Base-by-base conservation (phyloP, 2,888 invertebrate genomes). In the Mystacides longicornis region DNA sequence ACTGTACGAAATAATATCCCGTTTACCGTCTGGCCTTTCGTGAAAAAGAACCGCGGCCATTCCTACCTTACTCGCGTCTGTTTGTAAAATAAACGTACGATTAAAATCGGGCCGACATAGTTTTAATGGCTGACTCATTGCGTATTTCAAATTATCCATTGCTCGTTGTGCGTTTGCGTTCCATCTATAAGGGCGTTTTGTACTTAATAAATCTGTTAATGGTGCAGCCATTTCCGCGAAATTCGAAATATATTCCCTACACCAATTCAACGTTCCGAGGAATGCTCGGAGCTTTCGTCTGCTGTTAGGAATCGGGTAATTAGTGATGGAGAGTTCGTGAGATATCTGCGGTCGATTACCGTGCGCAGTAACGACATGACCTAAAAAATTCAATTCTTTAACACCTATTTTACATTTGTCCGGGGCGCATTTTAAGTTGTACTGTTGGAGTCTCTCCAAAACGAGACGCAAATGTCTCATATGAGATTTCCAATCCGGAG, bases 1-100 rank as follows among this genome's bases (percentile, higher is more conserved):
- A 2, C 9, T n/a, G 33, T 50, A 50, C 9, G 33, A 50, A 4
- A 50, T 50, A 3, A 50, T n/a, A 4, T 27, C 33, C 1, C 33
- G 31, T 18, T 7, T 11, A 2, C 50, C 50, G 20, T 33, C 50
- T 11, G 4, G 11, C 1, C 16, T 14, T 11, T 1, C 9, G 11
- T 50, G 50, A 33, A 14, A 50, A 4, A 50, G 19, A 2, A 50
- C 50, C 2, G 50, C 50, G 4, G 33, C 50, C 14, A 19, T 20
- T 33, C 50, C 50, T 2, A 19, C 4, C 19, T 33, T 50, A 14
- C 33, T 33, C 20, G 50, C 50, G 16, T 50, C 50, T 1, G 50
- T 50, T 50, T 50, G 33, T 1, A 50, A 2, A 18, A 50, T n/a
- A 33, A 50, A 31, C 2, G 31, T 37, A 1, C 33, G 14, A 2